Evolutionary conservation across 1,140 invertebrate genomes (phyloP).

Genomic region (Drosophila chauvacae): DNA sequence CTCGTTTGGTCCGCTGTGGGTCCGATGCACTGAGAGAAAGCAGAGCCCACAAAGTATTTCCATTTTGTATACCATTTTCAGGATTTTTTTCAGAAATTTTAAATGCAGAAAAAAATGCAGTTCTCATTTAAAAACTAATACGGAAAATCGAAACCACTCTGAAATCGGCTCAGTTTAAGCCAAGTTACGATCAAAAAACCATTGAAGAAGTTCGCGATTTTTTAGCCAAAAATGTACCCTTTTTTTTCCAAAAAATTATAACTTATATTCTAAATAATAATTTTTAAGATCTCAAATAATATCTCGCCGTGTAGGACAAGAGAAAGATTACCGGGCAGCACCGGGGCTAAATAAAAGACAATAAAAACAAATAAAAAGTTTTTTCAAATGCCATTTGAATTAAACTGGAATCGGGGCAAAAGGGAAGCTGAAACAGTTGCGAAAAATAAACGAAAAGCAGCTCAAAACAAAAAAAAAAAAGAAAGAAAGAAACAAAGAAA

Average conservation of each 20-base stretch:
- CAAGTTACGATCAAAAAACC: no score
- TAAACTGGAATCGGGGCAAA: conserved; percentile 50
- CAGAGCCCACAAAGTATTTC: background rate
- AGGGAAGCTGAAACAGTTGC: conserved; percentile 21
- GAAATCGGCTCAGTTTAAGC: no score
- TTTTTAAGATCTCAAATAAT: background rate
- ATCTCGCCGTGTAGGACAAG: background rate
- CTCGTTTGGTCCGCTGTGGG: conserved; percentile 45
- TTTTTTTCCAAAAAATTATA: no score
- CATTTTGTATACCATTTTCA: no score
- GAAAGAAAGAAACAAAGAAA: background rate
- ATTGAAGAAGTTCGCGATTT: no score
- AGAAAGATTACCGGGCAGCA: background rate
- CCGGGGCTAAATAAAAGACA: conserved; percentile 50
- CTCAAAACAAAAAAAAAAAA: background rate
- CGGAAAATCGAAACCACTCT: no score
- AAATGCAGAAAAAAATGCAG: no score
- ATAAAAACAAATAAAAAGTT: conserved; percentile 77
- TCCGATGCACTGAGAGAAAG: conserved; percentile 14
- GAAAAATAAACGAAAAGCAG: conserved; percentile 9
- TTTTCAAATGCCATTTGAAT: conserved; percentile 71
- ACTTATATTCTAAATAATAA: background rate
- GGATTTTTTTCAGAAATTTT: no score
- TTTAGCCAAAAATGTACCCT: no score
- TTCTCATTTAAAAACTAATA: no score